Percentiles rank a stretch among this genome's conserved stretches.
Evolutionary conservation across 2,113 vertebrate species (phyloP).

Genomic region (cattle (Bos taurus)): DNA sequence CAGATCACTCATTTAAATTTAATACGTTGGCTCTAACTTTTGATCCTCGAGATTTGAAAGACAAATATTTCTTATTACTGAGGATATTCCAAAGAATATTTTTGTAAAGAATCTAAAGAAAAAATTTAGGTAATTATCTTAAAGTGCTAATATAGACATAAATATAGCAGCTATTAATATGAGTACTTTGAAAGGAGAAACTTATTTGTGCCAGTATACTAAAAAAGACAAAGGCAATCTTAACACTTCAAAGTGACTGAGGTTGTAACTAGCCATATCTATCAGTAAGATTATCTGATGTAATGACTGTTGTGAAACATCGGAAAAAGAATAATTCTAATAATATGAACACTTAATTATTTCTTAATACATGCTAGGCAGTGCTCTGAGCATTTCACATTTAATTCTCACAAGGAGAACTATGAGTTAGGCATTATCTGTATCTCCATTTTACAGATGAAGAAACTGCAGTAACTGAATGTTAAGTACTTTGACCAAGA

Average conservation of each 20-base stretch:
- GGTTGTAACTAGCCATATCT: background rate
- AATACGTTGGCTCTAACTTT: background rate
- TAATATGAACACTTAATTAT: background rate
- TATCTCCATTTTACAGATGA: background rate
- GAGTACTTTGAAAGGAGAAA: background rate
- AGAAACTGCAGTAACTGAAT: background rate
- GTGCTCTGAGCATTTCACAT: background rate
- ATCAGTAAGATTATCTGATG: background rate
- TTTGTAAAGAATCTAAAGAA: background rate
- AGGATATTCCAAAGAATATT: background rate
- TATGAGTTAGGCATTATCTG: background rate
- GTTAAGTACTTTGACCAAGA: background rate
- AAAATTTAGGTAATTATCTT: background rate
- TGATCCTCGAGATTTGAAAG: background rate
- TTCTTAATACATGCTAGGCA: background rate
- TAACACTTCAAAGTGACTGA: background rate
- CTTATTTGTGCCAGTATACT: background rate
- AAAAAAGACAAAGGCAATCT: background rate
- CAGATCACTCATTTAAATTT: background rate
- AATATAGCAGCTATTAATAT: background rate
- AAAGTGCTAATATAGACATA: background rate
- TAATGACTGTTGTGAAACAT: background rate
- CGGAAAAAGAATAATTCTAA: background rate
- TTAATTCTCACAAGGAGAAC: background rate
- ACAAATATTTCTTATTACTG: background rate